phyloP scores from a whole-genome alignment of 2,888 invertebrate genomes.

The Epirrhoe alternata region DNA sequence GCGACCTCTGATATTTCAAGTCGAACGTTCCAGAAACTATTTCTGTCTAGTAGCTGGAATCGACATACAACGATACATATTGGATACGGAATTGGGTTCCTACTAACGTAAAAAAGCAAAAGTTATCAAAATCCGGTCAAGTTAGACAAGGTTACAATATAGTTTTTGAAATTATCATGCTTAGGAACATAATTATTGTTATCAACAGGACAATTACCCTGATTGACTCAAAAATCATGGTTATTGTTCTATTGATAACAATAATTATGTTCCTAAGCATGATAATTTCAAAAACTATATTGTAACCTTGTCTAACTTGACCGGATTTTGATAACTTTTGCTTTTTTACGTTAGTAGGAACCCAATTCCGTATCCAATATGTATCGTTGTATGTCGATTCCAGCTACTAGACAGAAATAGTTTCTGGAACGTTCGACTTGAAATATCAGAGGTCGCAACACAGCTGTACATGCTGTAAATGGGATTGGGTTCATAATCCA shows the following conservation, averaged over 20 bases:
- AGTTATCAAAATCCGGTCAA: no score
- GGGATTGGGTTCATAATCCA: constrained; percentile 2
- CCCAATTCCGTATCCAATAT: neutral
- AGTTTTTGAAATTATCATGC: no score
- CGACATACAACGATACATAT: neutral
- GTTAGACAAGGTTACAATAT: no score
- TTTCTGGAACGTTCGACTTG: neutral
- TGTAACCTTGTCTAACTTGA: no score
- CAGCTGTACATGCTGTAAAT: neutral
- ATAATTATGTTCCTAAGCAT: no score
- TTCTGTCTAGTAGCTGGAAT: neutral
- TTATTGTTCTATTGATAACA: no score
- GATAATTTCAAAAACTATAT: no score
- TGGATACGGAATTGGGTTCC: neutral
- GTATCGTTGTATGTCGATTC: neutral
- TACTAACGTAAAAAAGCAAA: neutral
- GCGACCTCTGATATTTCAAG: constrained; percentile 24
- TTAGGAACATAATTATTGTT: no score
- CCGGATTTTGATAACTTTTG: no score
- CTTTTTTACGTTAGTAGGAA: neutral
- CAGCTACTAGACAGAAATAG: neutral
- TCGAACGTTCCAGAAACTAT: neutral
- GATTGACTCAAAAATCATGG: no score
- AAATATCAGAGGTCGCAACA: constrained; percentile 26
- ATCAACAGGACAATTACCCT: no score